Percentiles rank a stretch among this genome's conserved stretches.
Evolutionary conservation across 92 coral and sea anemone species (phyloP).

Genomic region (Zoanthus sociatus): DNA sequence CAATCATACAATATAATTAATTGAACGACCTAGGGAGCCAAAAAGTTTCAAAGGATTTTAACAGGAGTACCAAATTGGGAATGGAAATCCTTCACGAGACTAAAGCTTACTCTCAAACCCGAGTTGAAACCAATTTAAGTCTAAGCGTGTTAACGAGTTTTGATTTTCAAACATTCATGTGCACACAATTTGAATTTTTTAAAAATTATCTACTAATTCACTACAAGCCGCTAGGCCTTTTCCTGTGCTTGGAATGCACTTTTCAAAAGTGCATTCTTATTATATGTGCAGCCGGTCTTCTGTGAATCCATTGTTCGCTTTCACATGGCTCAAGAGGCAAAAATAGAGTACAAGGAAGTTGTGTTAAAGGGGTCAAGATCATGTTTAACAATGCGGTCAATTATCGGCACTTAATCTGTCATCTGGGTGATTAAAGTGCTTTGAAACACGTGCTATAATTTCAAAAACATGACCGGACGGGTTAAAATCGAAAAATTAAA

Average conservation of each 20-base stretch:
- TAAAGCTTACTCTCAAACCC: too few relatives aligned
- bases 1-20: too few relatives aligned
- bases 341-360: slow-evolving; percentile 4
- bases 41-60: too few relatives aligned
- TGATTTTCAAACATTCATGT: too few relatives aligned
- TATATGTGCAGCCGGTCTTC: not conserved
- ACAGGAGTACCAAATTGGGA: too few relatives aligned
- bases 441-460: not conserved
- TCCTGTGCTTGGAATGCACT: slow-evolving; percentile 15
- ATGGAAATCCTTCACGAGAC: too few relatives aligned
- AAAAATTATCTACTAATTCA: not conserved
- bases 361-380: not conserved
- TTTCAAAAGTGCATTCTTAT: not conserved
- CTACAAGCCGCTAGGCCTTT: slow-evolving; percentile 2
- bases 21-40: too few relatives aligned
- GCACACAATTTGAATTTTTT: too few relatives aligned
- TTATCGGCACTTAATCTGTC: slow-evolving; percentile 1
- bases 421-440: slow-evolving; percentile 3
- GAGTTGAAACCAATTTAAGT: too few relatives aligned
- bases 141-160: too few relatives aligned
- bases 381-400: slow-evolving; percentile 10
- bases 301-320: slow-evolving; percentile 25
- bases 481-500: not conserved
- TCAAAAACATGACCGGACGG: not conserved
- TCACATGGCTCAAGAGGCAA: slow-evolving; percentile 2